phyloP scores from a whole-genome alignment of 2,888 invertebrate species.

The Phortica okadai region DNA sequence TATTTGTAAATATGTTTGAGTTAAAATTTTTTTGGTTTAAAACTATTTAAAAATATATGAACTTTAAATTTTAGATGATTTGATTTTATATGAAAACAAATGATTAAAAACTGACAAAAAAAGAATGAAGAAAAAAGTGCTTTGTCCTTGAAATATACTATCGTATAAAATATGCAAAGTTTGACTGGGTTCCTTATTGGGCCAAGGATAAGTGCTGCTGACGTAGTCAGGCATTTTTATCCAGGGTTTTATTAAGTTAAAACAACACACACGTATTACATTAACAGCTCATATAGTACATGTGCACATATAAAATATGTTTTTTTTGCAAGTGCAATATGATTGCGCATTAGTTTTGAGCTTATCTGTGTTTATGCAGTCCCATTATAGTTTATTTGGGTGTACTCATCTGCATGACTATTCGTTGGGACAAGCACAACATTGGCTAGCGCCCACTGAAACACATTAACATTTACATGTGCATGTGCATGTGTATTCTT shows the following conservation, averaged over 20 bases:
- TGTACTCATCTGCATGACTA: neutral
- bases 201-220: neutral
- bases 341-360: neutral
- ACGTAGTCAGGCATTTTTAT: neutral
- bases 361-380: conserved; percentile 7
- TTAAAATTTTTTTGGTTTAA: too few species aligned
- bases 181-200: neutral
- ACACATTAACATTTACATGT: conserved; percentile 61
- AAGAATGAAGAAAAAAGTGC: too few species aligned
- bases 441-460: conserved; percentile 30
- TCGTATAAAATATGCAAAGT: neutral
- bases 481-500: conserved; percentile 42
- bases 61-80: too few species aligned
- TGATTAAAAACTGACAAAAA: too few species aligned
- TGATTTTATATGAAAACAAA: too few species aligned
- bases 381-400: neutral
- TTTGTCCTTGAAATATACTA: too few species aligned
- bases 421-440: too few species aligned
- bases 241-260: neutral
- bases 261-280: neutral
- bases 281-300: neutral
- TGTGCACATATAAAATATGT: neutral
- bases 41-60: too few species aligned
- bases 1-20: too few species aligned
- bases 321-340: neutral